Base-by-base conservation (phyloP, 1,140 invertebrate genomes). In the Antheraea mylitta region DNA sequence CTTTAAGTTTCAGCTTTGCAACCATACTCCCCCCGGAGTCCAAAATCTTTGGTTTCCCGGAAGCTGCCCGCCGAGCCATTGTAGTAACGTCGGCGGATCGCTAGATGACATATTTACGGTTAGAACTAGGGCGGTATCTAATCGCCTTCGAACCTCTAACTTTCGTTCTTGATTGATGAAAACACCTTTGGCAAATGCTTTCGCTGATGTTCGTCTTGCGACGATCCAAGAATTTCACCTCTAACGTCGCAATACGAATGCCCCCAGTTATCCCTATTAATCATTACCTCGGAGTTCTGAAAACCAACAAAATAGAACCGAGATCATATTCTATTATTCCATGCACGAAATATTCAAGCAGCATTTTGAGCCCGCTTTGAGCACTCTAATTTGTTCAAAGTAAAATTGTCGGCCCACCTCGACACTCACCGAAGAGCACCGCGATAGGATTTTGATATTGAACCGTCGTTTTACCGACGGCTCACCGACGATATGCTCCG, bases 1-100 rank as follows among this genome's bases (percentile, higher is more conserved):
- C 96, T 97, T 97, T 96, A 96, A 96, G 96, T 97, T 97, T 97
- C 96, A 97, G 96, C 95, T 95, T 97, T 97, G 96, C 95, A 95
- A 96, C 95, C 96, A 96, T 96, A 96, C 95, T 96, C 94, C 96
- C 95, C 95, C 96, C 94, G 94, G 95, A 96, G 95, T 95, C 95
- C 95, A 95, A 96, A 96, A 94, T 94, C 96, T 96, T 96, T 96
- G 95, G 93, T 94, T 95, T 95, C 94, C 89, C 94, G 91, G 91
- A 93, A 93, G 93, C 91, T 94, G 93, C 94, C 93, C 91, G 91
- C 87, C 90, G 93, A 92, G 93, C 92, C 93, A 93, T 93, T 87
- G 83, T 89, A 91, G 84, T 87, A 93, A 92, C 92, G 84, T 89
- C 91, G 88, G 82, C 92, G 91, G 90, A 96, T 96, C 93, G 93